These are phyloP conservation scores for Plemyria rubiginata DNA, from an alignment of 2,888 invertebrate species.

Conservation along the genomic window DNA sequence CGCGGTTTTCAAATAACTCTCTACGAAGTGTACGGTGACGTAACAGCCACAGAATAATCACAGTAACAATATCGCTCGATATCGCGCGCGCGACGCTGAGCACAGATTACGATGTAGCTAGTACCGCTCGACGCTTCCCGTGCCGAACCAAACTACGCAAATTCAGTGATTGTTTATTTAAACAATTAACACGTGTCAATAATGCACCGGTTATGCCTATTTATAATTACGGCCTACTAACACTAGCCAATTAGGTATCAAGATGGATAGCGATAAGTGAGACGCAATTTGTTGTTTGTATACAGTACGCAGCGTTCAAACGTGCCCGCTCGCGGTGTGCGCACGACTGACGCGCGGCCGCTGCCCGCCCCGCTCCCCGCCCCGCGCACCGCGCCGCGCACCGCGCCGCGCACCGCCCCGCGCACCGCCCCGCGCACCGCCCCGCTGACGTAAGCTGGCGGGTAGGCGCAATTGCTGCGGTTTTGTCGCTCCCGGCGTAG, in stretches of 20 bases:
- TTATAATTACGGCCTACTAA: not conserved
- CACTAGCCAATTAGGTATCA: not conserved
- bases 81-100: conserved; percentile 3
- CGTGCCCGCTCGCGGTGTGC: conserved; percentile 19
- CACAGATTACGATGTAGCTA: not conserved
- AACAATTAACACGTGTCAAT: conserved; percentile 1
- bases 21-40: conserved; percentile 11
- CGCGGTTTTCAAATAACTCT: not conserved
- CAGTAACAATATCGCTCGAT: conserved; percentile 8
- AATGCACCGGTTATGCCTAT: not conserved
- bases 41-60: not conserved
- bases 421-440: conserved; percentile 27
- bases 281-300: not conserved
- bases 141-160: conserved; percentile 4
- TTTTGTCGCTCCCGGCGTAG: not conserved
- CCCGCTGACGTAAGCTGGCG: conserved; percentile 8
- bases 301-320: conserved; percentile 6
- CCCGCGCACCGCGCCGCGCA: conserved; percentile 26
- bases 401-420: conserved; percentile 28
- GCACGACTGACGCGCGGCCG: conserved; percentile 32
- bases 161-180: not conserved
- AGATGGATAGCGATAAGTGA: not conserved
- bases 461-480: conserved; percentile 2
- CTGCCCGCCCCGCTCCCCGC: conserved; percentile 29
- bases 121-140: conserved; percentile 1